phyloP scores from a whole-genome alignment of 1,140 invertebrate species.

The Nautilus pompilius region DNA sequence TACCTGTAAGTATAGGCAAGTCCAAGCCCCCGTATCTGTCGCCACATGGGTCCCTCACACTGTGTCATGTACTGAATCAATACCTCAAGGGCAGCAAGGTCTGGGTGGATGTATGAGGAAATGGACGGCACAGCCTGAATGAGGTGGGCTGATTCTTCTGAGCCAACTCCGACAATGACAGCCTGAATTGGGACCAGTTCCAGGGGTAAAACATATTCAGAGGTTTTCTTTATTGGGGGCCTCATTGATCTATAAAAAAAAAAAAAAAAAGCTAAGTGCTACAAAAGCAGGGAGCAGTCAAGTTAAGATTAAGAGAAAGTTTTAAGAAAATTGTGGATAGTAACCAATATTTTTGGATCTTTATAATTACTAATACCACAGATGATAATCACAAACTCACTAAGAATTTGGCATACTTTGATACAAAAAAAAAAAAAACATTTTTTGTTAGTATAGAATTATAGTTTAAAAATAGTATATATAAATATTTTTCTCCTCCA shows the following conservation, averaged over 20 bases:
- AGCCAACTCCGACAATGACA: conserved; percentile 75
- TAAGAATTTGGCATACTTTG: no score
- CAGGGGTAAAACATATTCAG: conserved; percentile 19
- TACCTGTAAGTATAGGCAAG: conserved; percentile 74
- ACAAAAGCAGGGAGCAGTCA: no score
- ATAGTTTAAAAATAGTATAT: no score
- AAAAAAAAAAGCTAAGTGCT: not conserved
- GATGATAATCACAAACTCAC: no score
- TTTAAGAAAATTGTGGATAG: no score
- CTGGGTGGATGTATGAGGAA: conserved; percentile 63
- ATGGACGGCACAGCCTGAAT: conserved; percentile 67
- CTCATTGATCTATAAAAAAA: conserved; percentile 18
- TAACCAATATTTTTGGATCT: no score
- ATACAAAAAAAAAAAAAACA: no score
- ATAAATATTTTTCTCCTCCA: no score
- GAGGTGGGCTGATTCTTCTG: conserved; percentile 76
- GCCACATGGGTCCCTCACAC: conserved; percentile 87
- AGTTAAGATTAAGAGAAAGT: no score
- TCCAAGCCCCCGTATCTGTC: conserved; percentile 76
- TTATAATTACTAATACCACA: no score
- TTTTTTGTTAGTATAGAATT: no score
- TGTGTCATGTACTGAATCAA: conserved; percentile 84
- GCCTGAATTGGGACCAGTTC: conserved; percentile 39
- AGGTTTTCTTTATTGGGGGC: conserved; percentile 19
- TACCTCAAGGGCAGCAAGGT: conserved; percentile 72